These are phyloP conservation scores for Dendronephthya gigantea DNA, from an alignment of 64 coral and sea anemone species.

Conservation along the genomic window DNA sequence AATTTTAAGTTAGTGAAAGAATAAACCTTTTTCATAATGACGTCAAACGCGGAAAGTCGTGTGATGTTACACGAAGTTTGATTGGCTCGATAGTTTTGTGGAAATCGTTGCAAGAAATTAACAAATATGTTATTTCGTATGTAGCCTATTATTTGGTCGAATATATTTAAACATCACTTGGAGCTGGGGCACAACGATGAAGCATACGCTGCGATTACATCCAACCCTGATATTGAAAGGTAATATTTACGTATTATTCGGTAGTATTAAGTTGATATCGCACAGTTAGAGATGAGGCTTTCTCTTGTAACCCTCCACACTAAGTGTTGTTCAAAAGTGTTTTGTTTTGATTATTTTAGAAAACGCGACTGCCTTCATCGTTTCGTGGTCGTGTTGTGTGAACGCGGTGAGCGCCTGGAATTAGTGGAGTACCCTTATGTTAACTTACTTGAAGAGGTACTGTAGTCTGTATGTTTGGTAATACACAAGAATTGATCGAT, in stretches of 20 bases:
- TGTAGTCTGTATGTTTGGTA: not conserved
- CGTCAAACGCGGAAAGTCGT: no score
- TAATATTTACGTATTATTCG: no score
- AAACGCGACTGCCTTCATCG: slow-evolving; percentile 81
- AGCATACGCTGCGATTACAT: slow-evolving; percentile 71
- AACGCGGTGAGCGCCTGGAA: slow-evolving; percentile 60
- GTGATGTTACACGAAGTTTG: no score
- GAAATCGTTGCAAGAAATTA: no score
- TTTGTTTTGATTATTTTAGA: slow-evolving; percentile 18
- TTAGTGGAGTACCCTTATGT: slow-evolving; percentile 87
- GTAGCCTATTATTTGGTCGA: slow-evolving; percentile 86
- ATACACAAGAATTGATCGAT: not conserved
- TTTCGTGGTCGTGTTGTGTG: slow-evolving; percentile 84
- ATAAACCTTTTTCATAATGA: no score
- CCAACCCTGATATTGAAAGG: slow-evolving; percentile 82
- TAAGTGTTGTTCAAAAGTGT: not conserved
- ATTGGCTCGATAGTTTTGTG: no score
- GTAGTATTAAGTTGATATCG: no score
- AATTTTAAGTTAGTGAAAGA: no score
- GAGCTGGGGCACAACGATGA: slow-evolving; percentile 74
- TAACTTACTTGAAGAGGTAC: slow-evolving; percentile 81
- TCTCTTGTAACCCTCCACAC: no score
- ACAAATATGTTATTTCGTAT: slow-evolving; percentile 16
- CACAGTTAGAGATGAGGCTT: no score
- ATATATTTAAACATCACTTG: slow-evolving; percentile 96